Evolutionary conservation across 2,888 invertebrate species (phyloP).

Genomic region (Tetheella fluctuosa): DNA sequence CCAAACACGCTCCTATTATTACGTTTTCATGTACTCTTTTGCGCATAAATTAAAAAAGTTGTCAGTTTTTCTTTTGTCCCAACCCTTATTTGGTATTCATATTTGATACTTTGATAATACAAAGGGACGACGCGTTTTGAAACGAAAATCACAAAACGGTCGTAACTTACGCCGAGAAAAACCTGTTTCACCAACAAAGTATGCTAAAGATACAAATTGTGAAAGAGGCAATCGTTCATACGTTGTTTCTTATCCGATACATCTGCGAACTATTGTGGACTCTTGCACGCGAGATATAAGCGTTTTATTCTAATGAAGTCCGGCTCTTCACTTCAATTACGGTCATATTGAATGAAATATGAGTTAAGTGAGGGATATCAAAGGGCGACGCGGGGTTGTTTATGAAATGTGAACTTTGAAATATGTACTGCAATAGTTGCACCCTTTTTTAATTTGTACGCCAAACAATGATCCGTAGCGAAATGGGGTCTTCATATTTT

Average conservation of each 20-base stretch:
- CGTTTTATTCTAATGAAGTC: slow-evolving; percentile 61
- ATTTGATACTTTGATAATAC: slow-evolving; percentile 82
- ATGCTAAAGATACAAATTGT: slow-evolving; percentile 83
- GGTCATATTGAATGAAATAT: slow-evolving; percentile 83
- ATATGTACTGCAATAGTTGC: slow-evolving; percentile 71
- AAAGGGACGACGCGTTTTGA: slow-evolving; percentile 76
- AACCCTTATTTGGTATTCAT: slow-evolving; percentile 84
- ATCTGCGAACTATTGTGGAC: slow-evolving; percentile 61
- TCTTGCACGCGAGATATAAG: slow-evolving; percentile 61
- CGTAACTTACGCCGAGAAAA: slow-evolving; percentile 71
- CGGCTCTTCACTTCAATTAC: slow-evolving; percentile 76
- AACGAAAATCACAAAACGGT: slow-evolving; percentile 72
- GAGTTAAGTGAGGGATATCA: slow-evolving; percentile 83
- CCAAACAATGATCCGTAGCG: slow-evolving; percentile 74
- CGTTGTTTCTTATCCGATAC: slow-evolving; percentile 61
- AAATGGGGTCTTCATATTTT: slow-evolving; percentile 65
- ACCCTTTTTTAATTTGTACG: slow-evolving; percentile 82
- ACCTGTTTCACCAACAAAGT: slow-evolving; percentile 79
- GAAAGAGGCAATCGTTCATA: slow-evolving; percentile 81
- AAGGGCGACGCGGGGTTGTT: slow-evolving; percentile 78
- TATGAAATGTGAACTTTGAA: slow-evolving; percentile 81
- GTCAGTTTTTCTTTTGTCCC: slow-evolving; percentile 82
- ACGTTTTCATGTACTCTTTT: slow-evolving; percentile 82
- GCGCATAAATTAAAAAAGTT: slow-evolving; percentile 82
- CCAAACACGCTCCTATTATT: slow-evolving; percentile 82